Base-by-base conservation (phyloP, 1,140 invertebrate genomes). In the Trichomalopsis sarcophagae region DNA sequence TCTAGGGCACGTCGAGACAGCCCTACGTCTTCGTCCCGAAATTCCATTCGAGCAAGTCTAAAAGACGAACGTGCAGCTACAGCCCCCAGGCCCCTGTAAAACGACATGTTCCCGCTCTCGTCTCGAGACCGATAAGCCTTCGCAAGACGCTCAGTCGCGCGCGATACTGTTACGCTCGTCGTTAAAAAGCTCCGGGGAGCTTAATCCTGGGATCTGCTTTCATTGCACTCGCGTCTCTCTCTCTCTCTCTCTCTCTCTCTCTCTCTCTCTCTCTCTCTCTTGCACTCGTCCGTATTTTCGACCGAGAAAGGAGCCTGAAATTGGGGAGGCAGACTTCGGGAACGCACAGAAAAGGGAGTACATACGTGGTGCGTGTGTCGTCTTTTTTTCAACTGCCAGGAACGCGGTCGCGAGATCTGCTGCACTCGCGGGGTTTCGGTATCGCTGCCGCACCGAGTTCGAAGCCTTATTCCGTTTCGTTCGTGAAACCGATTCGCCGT, bases 171-270 rank as follows among this genome's bases (percentile, higher is more conserved):
- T 77, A 30, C 30, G 77, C 33, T 66, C 74, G 66, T 75, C 84
- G 84, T 87, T 82, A 86, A 88, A 88, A 88, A 86, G 55, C 86
- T 86, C 79, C 84, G 86, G 82, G 27, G 75, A 47, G 71, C 79
- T 88, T 88, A 86, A 88, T 88, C 88, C 86, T 27, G 74, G 82
- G 87, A 88, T 89, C 87, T 86, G 82, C 87, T 89, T 89, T 89
- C 88, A 40, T 47, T 62, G 82, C 79, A 27, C 79, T 62, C 21
- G 55, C 36, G 14, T 36, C 73, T 75, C 27, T 62, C 14, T 62
- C 14, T 17, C 55, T 62, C 55, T 62, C 14, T 50, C 47, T 2
- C 21, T 68, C 66, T 68, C 66, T 68, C 66, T 21, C 66, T 27
- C 21, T 27, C 27, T 27, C 27, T 27, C 27, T 75, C 30, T 62